Conservation (phyloP, 1,140 invertebrate genomes). For the Coptotermes formosanus region DNA sequence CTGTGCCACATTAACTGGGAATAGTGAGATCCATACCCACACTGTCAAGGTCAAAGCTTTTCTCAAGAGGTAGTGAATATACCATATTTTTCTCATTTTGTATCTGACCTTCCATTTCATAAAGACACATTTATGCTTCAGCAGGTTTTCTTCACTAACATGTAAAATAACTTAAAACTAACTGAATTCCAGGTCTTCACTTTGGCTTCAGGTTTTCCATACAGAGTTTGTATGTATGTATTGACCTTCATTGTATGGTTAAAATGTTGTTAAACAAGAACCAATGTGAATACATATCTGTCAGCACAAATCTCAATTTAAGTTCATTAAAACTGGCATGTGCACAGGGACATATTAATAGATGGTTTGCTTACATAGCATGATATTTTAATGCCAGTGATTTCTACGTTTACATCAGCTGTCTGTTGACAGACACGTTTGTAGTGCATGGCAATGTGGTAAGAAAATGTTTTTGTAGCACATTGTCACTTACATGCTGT, state of each 20-base stretch:
- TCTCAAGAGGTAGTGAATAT: too few species aligned
- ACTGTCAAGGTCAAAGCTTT: too few species aligned
- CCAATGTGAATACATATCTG: not conserved
- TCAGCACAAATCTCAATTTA: conserved; percentile 13
- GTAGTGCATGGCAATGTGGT: not conserved
- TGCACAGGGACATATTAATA: not conserved
- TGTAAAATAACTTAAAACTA: too few species aligned
- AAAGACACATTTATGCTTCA: too few species aligned
- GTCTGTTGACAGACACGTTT: not conserved
- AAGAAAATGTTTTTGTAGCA: not conserved
- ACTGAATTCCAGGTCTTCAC: too few species aligned
- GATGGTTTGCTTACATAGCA: not conserved
- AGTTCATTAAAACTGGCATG: conserved; percentile 1
- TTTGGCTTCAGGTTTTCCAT: too few species aligned
- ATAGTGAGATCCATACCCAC: too few species aligned
- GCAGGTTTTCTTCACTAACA: too few species aligned
- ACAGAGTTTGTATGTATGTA: not conserved
- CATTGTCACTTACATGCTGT: too few species aligned
- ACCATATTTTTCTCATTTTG: too few species aligned
- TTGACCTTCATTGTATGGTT: not conserved
- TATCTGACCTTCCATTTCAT: too few species aligned
- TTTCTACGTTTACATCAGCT: not conserved
- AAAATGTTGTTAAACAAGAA: not conserved
- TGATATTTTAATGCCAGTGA: not conserved
- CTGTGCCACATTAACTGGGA: too few species aligned